Evolutionary conservation across 64 coral and sea anemone genomes (phyloP).

Genomic region (Pachyseris speciosa): DNA sequence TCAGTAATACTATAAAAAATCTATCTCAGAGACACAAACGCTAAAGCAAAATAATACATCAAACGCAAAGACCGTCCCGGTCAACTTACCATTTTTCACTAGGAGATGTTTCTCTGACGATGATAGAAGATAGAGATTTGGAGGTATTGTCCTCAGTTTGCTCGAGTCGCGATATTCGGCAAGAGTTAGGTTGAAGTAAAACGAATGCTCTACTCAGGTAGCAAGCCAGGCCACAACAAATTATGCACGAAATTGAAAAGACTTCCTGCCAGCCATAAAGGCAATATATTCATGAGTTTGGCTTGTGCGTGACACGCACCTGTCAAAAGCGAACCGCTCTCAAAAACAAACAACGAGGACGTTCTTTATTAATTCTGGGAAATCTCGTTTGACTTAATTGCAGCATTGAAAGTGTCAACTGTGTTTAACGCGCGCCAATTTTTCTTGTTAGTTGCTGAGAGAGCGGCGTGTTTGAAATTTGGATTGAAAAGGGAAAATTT

Average conservation of each 20-base stretch:
- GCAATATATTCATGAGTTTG: conserved; percentile 25
- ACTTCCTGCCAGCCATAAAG: not conserved
- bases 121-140: too few species aligned
- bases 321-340: not conserved
- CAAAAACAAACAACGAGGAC: conserved; percentile 14
- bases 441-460: too few species aligned
- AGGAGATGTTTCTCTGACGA: too few species aligned
- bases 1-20: too few species aligned
- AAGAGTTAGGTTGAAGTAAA: not conserved
- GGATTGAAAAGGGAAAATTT: too few species aligned
- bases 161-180: not conserved
- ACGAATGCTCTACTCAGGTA: not conserved
- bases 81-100: too few species aligned
- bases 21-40: too few species aligned
- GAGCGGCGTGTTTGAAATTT: too few species aligned
- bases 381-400: not conserved
- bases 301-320: not conserved
- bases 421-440: too few species aligned
- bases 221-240: not conserved
- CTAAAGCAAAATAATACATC: too few species aligned
- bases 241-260: conserved; percentile 28
- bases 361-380: conserved; percentile 6
- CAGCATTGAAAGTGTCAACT: not conserved
- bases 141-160: too few species aligned
- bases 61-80: too few species aligned